Evolutionary conservation across 2,797 vertebrate species (phyloP).

Genomic region (Lophotriccus pileatus): DNA sequence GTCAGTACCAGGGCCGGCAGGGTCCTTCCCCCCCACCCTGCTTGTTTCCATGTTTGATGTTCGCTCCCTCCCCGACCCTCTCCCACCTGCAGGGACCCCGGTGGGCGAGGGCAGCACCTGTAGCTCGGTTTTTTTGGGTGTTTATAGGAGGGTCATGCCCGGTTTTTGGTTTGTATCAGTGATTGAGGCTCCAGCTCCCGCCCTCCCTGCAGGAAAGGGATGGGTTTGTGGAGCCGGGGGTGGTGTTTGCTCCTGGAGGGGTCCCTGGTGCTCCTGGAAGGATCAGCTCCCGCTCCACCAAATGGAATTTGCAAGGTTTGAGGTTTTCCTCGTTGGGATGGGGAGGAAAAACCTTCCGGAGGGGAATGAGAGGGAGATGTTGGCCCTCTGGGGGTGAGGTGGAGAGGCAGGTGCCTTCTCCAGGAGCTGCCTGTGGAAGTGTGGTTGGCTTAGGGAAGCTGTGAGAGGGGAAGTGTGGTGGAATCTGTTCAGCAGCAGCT

Average conservation of each 20-base stretch:
- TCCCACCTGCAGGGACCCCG: neutral
- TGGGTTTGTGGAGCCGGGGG: neutral
- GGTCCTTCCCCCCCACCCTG: neutral
- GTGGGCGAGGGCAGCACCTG: neutral
- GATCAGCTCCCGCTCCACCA: no score
- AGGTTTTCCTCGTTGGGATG: neutral
- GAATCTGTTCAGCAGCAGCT: conserved; percentile 7
- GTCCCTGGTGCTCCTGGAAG: neutral
- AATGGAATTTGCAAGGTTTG: neutral
- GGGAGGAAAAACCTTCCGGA: neutral
- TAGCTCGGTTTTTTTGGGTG: neutral
- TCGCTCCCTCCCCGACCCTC: neutral
- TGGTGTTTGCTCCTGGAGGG: neutral
- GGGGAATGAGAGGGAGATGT: neutral
- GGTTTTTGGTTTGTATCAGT: accelerated
- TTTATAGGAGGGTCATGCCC: neutral
- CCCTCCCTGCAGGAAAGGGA: neutral
- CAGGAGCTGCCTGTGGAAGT: neutral
- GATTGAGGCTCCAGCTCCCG: accelerated
- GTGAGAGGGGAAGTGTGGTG: neutral
- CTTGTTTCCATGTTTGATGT: neutral
- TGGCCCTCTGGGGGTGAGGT: neutral
- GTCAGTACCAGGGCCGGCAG: conserved; percentile 72
- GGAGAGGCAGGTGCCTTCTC: neutral
- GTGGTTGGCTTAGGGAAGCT: neutral